Conservation (phyloP, 1,140 invertebrate genomes). For the Musca vetustissima region DNA sequence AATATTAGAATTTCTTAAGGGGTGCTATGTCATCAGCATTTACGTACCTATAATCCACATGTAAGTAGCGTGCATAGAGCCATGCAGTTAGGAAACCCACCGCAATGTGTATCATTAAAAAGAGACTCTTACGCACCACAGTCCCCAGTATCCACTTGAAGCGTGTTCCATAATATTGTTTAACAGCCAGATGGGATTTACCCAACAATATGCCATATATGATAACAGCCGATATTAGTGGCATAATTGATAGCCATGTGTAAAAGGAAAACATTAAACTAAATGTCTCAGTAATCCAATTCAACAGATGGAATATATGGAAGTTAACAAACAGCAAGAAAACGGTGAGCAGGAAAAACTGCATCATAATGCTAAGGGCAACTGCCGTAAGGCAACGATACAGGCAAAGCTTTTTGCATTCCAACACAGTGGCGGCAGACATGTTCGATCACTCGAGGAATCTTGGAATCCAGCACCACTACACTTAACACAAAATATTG, state of each 20-base stretch:
- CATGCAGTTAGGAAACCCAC: constrained; percentile 61
- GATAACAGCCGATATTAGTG: constrained; percentile 59
- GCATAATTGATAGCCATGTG: constrained; percentile 61
- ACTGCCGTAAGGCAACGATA: constrained; percentile 41
- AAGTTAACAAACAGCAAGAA: constrained; percentile 61
- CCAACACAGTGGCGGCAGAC: constrained; percentile 22
- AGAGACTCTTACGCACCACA: constrained; percentile 38
- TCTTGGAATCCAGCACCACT: not conserved
- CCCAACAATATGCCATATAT: constrained; percentile 63
- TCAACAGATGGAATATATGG: constrained; percentile 57
- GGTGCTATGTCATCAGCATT: constrained; percentile 23
- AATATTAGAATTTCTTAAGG: not conserved
- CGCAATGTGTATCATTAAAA: constrained; percentile 59
- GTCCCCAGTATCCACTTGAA: constrained; percentile 56
- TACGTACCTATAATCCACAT: constrained; percentile 55
- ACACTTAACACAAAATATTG: not conserved
- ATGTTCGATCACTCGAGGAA: too few species aligned
- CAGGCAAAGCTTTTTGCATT: constrained; percentile 33
- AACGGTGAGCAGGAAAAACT: constrained; percentile 55
- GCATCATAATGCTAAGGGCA: constrained; percentile 38
- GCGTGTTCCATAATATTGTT: constrained; percentile 59
- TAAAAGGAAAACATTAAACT: constrained; percentile 58
- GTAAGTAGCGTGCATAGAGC: constrained; percentile 61
- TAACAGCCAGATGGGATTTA: constrained; percentile 61
- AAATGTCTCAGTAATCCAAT: constrained; percentile 59